Percentiles rank a stretch among this genome's conserved stretches.
Evolutionary conservation across 1,140 invertebrate genomes (phyloP).

Genomic region (Caenorhabditis remanei): DNA sequence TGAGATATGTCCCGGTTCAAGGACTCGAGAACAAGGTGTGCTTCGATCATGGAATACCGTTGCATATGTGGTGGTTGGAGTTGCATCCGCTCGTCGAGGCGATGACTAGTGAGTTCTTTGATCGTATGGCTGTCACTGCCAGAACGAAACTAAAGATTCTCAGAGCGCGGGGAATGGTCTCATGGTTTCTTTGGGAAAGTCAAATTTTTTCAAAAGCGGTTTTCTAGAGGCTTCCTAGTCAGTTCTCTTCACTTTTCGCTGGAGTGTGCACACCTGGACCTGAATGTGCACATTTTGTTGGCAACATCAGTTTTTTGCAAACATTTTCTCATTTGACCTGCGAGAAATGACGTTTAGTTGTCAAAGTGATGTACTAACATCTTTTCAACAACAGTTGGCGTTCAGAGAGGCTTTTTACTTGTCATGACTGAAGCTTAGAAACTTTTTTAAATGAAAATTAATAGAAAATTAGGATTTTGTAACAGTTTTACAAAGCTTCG

Average conservation of each 20-base stretch:
- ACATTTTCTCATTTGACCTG: neutral
- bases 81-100: conserved; percentile 33
- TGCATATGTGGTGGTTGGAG: conserved; percentile 34
- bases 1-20: conserved; percentile 40
- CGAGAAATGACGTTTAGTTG: neutral
- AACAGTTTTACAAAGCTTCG: too few relatives aligned
- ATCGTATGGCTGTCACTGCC: too few relatives aligned
- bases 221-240: too few relatives aligned
- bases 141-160: too few relatives aligned
- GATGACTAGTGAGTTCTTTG: conserved; percentile 31
- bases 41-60: conserved; percentile 25
- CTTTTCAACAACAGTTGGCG: neutral
- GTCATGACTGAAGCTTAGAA: too few relatives aligned
- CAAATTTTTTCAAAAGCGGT: neutral
- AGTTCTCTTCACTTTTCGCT: too few relatives aligned
- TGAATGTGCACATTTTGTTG: neutral
- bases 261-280: neutral
- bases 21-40: conserved; percentile 27
- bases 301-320: neutral
- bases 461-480: too few relatives aligned
- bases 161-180: neutral
- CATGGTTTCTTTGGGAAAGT: neutral
- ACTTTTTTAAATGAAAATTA: too few relatives aligned
- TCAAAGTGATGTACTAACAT: too few relatives aligned
- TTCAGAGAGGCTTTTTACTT: too few relatives aligned